phyloP scores from a whole-genome alignment of 2,888 invertebrate genomes.

The Mellilla xanthometata region DNA sequence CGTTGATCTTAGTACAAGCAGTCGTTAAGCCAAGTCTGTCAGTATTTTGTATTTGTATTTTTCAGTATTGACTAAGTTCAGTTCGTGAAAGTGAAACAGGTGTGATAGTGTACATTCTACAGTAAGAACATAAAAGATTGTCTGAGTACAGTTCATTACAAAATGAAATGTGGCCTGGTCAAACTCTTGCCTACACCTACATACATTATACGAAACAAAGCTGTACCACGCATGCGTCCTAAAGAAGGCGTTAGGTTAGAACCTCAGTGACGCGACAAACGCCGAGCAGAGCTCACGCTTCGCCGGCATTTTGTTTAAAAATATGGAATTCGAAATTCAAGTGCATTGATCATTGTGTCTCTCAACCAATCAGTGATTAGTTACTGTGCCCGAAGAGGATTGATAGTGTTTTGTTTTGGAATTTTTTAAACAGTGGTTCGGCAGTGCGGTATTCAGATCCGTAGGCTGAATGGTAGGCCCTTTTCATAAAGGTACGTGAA shows the following conservation, averaged over 20 bases:
- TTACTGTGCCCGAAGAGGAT: constrained; percentile 8
- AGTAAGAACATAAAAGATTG: not conserved
- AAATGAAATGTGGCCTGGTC: constrained; percentile 61
- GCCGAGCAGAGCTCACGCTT: constrained; percentile 51
- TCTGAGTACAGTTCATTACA: constrained; percentile 58
- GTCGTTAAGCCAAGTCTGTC: too few species aligned
- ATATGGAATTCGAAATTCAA: constrained; percentile 63
- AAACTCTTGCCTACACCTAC: constrained; percentile 16
- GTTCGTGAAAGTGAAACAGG: too few species aligned
- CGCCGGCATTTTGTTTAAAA: constrained; percentile 39
- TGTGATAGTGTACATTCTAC: too few species aligned
- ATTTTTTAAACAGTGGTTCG: constrained; percentile 10
- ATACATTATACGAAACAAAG: constrained; percentile 24
- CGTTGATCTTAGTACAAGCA: too few species aligned
- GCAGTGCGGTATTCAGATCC: constrained; percentile 20
- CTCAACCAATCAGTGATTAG: not conserved
- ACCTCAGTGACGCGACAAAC: constrained; percentile 56
- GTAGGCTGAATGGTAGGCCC: constrained; percentile 27
- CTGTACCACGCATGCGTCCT: constrained; percentile 59
- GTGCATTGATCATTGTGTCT: constrained; percentile 32
- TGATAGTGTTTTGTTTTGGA: constrained; percentile 3
- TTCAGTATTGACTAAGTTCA: too few species aligned
- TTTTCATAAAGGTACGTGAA: constrained; percentile 59
- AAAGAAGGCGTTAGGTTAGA: constrained; percentile 27
- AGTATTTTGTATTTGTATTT: too few species aligned